Evolutionary conservation across 92 coral and sea anemone species (phyloP).

Genomic region (Zoanthus solanderi): DNA sequence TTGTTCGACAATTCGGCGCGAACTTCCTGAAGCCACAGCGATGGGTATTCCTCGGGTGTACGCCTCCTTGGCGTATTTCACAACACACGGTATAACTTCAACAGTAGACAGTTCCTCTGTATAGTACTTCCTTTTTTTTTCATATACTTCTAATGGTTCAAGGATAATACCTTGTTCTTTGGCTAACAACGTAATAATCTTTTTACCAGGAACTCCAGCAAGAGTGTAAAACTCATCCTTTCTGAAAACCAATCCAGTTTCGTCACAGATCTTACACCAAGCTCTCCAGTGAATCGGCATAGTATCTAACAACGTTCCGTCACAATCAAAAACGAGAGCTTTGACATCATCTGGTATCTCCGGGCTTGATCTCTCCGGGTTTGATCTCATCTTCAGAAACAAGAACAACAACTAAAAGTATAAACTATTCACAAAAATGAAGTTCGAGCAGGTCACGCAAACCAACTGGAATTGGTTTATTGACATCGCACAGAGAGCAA

Average conservation of each 20-base stretch:
- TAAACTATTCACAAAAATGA: neutral
- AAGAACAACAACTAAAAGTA: neutral
- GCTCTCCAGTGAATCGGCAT: slow-evolving; percentile 98
- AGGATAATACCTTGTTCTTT: slow-evolving; percentile 82
- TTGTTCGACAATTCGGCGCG: slow-evolving; percentile 88
- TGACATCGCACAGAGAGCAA: neutral
- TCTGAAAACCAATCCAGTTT: slow-evolving; percentile 83
- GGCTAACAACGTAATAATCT: slow-evolving; percentile 83
- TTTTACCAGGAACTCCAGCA: slow-evolving; percentile 98
- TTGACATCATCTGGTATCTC: slow-evolving; percentile 77
- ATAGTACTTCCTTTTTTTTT: slow-evolving; percentile 81
- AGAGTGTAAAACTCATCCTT: slow-evolving; percentile 86
- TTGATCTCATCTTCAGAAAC: slow-evolving; percentile 41
- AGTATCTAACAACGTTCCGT: slow-evolving; percentile 94
- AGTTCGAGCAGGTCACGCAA: neutral
- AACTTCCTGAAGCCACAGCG: slow-evolving; percentile 98
- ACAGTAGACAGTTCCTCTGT: slow-evolving; percentile 73
- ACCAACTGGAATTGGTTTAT: neutral
- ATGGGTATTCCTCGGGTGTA: slow-evolving; percentile 74
- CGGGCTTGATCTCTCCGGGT: slow-evolving; percentile 53
- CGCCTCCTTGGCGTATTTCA: slow-evolving; percentile 86
- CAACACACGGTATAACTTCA: slow-evolving; percentile 81
- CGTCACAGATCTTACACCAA: slow-evolving; percentile 92
- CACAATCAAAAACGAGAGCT: slow-evolving; percentile 94
- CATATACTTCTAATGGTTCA: slow-evolving; percentile 86